Conservation (phyloP, 2,888 invertebrate species). For the Vannuccia rotundouncinata region DNA sequence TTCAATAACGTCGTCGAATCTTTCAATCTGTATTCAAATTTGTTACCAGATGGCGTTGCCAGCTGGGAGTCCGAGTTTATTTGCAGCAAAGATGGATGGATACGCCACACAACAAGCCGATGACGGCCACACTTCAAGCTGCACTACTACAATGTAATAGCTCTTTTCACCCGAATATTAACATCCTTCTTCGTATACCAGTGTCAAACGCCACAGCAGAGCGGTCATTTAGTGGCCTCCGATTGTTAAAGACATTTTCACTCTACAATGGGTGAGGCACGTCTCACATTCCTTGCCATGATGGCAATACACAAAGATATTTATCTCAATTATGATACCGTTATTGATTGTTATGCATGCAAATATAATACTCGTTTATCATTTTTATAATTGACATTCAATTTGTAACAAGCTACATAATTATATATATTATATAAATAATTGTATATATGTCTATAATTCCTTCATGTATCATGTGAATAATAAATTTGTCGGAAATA, state of each 20-base stretch:
- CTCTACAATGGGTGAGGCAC: conserved; percentile 9
- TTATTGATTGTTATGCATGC: not conserved
- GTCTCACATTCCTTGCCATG: conserved; percentile 14
- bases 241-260: conserved; percentile 1
- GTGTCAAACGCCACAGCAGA: conserved; percentile 23
- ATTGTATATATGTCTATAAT: no score
- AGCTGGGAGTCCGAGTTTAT: conserved; percentile 24
- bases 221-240: conserved; percentile 1
- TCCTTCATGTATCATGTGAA: no score
- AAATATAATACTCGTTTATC: not conserved
- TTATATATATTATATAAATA: no score
- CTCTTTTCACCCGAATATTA: conserved; percentile 2
- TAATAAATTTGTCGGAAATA: no score
- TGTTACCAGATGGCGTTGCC: conserved; percentile 11
- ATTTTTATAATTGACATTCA: not conserved
- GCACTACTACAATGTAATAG: conserved; percentile 24
- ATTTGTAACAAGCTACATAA: not conserved
- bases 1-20: not conserved
- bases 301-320: conserved; percentile 24
- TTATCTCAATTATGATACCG: not conserved
- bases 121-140: conserved; percentile 21
- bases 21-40: conserved; percentile 20
- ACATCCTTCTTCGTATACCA: not conserved
- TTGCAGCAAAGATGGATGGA: not conserved
- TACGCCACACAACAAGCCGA: not conserved